phyloP scores from a whole-genome alignment of 2,113 vertebrate genomes.

The Myrmophylax atrothorax region DNA sequence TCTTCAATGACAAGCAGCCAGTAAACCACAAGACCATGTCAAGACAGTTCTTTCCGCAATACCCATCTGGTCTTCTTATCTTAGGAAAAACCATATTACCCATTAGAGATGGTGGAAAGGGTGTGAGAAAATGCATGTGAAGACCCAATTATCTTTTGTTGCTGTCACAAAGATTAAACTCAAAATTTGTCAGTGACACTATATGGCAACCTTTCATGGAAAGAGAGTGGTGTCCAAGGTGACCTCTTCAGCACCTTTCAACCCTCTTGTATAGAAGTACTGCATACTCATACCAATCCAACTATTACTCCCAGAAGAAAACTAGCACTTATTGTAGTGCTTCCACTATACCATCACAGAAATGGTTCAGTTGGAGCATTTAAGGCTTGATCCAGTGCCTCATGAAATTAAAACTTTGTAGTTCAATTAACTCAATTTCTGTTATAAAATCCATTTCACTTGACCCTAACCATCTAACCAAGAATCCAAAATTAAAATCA shows the following conservation, averaged over 20 bases:
- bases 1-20: neutral
- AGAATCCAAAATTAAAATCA: neutral
- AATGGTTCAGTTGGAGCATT: neutral
- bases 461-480: neutral
- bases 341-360: neutral
- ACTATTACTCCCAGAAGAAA: neutral
- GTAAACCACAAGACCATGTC: rapidly evolving
- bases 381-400: neutral
- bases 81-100: rapidly evolving
- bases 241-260: neutral
- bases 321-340: neutral
- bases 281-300: rapidly evolving
- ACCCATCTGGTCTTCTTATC: neutral
- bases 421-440: neutral
- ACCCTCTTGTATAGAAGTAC: neutral
- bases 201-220: neutral
- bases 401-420: neutral
- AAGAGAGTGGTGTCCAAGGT: neutral
- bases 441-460: neutral
- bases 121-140: rapidly evolving
- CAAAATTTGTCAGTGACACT: neutral
- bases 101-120: neutral
- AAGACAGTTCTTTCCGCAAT: neutral
- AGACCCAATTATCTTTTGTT: rapidly evolving
- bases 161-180: neutral